Evolutionary conservation across 2,113 vertebrate species (phyloP).

Genomic region (Pterocles gutturalis): DNA sequence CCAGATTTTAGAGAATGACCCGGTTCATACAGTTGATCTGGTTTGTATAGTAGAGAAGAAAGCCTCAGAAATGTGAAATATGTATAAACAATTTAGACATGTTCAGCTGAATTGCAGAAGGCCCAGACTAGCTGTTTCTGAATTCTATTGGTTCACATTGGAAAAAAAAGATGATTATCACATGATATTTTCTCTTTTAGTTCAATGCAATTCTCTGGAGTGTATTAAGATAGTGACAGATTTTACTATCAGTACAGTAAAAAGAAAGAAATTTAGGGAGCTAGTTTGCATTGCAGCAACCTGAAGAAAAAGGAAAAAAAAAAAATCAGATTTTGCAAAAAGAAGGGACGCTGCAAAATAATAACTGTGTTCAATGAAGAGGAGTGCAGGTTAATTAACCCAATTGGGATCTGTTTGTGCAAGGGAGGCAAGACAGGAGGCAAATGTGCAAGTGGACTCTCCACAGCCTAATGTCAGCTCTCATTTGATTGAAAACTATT

Average conservation of each 20-base stretch:
- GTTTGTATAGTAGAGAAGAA: background rate
- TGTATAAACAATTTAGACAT: constrained; percentile 1
- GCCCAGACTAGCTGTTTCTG: background rate
- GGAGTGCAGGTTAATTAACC: background rate
- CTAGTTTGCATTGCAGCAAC: background rate
- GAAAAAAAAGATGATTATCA: background rate
- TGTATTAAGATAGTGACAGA: background rate
- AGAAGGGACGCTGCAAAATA: background rate
- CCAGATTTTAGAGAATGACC: background rate
- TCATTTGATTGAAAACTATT: background rate
- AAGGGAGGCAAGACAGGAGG: background rate
- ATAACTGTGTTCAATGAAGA: accelerated
- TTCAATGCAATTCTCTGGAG: background rate
- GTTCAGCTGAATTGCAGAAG: constrained; percentile 10
- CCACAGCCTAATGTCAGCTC: background rate
- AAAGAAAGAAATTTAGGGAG: background rate
- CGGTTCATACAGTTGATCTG: background rate
- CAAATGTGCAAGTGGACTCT: background rate
- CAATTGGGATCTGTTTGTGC: background rate
- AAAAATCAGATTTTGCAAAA: background rate
- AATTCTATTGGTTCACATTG: background rate
- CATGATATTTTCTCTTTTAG: background rate
- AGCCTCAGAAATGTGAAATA: constrained; percentile 60
- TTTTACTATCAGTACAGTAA: background rate
- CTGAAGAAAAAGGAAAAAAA: background rate